Conservation (phyloP, 2,113 vertebrate species). For the Phalacrocorax pelagicus region DNA sequence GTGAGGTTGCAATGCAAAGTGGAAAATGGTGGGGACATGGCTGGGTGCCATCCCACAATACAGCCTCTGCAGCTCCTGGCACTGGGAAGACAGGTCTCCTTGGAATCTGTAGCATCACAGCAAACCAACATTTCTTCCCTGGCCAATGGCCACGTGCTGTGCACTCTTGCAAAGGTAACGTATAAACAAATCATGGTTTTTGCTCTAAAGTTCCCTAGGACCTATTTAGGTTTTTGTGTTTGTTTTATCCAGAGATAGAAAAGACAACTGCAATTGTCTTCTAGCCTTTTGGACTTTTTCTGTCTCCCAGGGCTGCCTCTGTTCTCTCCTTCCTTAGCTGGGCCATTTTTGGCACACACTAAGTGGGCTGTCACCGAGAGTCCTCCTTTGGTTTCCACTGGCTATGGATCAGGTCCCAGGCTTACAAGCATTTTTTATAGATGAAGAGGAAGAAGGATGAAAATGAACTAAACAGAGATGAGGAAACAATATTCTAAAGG, state of each 20-base stretch:
- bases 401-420: neutral
- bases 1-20: neutral
- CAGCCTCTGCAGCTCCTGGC: neutral
- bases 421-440: neutral
- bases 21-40: neutral
- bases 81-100: neutral
- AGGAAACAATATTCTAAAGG: neutral
- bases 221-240: neutral
- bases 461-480: neutral
- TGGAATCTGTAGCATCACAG: neutral
- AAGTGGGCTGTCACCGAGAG: neutral
- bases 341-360: neutral
- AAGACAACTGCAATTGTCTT: neutral
- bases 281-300: neutral
- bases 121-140: neutral
- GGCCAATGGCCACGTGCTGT: fast-evolving
- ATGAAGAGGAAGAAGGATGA: neutral
- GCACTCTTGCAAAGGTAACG: too few relatives aligned
- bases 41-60: neutral
- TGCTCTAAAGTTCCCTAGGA: neutral
- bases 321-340: neutral
- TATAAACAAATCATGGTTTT: fast-evolving
- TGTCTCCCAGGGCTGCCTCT: neutral
- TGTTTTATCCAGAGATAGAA: neutral
- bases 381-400: neutral